Conservation (phyloP, 2,888 invertebrate genomes). For the Plebejus melissa region DNA sequence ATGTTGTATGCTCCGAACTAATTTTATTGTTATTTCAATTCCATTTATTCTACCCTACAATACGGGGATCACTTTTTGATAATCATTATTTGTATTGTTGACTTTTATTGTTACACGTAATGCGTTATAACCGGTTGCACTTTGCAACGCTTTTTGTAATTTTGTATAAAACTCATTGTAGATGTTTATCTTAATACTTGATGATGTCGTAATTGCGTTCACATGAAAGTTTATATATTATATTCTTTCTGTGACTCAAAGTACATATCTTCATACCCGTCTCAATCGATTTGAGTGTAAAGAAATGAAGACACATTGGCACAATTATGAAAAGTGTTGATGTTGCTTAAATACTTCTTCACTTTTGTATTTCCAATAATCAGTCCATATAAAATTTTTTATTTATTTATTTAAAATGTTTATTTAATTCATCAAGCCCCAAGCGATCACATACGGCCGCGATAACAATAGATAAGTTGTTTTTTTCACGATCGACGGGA, state of each 20-base stretch:
- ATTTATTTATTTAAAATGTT: no score
- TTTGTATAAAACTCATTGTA: not conserved
- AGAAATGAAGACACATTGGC: no score
- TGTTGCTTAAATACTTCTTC: no score
- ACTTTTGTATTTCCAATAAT: no score
- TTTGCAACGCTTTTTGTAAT: not conserved
- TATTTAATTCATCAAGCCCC: no score
- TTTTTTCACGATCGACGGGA: not conserved
- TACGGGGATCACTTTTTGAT: constrained; percentile 46
- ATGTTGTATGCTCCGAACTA: constrained; percentile 55
- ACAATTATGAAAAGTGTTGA: no score
- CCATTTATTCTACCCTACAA: constrained; percentile 48
- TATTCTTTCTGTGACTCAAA: no score
- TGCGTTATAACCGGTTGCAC: constrained; percentile 23
- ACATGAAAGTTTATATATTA: no score
- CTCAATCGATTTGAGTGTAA: no score
- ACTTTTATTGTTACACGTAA: constrained; percentile 43
- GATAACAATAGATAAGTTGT: not conserved
- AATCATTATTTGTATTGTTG: constrained; percentile 51
- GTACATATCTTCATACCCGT: no score
- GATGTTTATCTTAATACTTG: not conserved
- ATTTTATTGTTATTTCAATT: constrained; percentile 64
- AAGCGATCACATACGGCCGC: no score
- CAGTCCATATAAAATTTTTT: no score
- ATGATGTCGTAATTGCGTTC: not conserved